phyloP scores from a whole-genome alignment of 2,113 vertebrate genomes.

The Gallinago media region DNA sequence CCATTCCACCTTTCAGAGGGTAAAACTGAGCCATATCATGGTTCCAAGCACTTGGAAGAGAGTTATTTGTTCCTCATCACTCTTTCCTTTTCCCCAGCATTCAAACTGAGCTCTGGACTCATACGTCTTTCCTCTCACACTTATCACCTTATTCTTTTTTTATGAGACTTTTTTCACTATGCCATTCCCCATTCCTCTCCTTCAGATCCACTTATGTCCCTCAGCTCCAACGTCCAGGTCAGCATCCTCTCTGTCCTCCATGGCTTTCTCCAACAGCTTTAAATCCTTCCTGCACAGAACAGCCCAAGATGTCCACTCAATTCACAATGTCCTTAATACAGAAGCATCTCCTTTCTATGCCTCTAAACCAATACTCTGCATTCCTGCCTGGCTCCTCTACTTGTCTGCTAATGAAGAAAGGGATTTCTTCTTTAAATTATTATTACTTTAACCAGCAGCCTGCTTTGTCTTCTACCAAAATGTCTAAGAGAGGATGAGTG shows the following conservation, averaged over 20 bases:
- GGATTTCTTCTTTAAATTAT: background rate
- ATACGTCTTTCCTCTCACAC: background rate
- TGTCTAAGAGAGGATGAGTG: background rate
- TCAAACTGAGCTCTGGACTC: background rate
- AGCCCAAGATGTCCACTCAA: fast-evolving
- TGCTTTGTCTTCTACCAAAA: background rate
- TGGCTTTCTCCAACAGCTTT: background rate
- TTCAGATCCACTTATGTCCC: background rate
- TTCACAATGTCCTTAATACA: background rate
- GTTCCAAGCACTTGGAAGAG: background rate
- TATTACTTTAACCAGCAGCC: background rate
- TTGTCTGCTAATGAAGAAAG: background rate
- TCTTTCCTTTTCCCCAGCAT: background rate
- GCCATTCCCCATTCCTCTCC: background rate
- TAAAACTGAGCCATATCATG: background rate
- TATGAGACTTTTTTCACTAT: background rate
- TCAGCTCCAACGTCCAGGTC: background rate
- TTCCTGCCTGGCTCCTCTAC: background rate
- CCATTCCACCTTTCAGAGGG: background rate
- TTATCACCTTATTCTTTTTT: background rate
- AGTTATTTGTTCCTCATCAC: background rate
- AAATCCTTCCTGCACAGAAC: background rate
- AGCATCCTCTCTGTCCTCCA: background rate
- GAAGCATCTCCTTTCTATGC: background rate
- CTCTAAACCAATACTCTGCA: background rate